A percentile compares a stretch with the other conserved stretches of the same genome.
Conservation (phyloP, 2,797 vertebrate genomes). For the Mustela erminea region DNA sequence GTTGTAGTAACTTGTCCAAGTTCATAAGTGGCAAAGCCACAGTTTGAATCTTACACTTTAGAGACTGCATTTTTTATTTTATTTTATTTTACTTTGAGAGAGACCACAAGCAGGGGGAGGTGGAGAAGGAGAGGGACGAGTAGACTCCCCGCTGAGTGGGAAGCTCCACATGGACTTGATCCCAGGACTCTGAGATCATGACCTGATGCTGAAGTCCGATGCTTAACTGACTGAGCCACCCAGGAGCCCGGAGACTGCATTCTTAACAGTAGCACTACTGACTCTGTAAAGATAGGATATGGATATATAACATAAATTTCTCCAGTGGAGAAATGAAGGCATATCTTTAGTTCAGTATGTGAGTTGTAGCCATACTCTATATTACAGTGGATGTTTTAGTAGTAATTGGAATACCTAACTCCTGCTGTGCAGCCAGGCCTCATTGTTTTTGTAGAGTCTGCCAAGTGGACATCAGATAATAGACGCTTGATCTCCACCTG, state of each 20-base stretch:
- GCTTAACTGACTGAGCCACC: neutral
- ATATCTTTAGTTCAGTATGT: neutral
- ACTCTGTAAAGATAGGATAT: neutral
- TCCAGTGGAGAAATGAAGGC: conserved; percentile 55
- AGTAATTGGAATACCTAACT: neutral
- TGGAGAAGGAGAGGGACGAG: neutral
- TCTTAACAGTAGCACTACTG: neutral
- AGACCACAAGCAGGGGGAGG: neutral
- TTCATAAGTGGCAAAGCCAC: neutral
- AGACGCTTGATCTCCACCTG: neutral
- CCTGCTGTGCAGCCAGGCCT: neutral
- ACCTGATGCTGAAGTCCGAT: neutral
- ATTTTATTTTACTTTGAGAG: neutral
- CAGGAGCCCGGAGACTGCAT: neutral
- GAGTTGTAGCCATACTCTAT: neutral
- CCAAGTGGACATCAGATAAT: conserved; percentile 52
- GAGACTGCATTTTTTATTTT: neutral
- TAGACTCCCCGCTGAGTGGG: neutral
- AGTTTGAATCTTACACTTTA: neutral
- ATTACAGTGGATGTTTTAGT: neutral
- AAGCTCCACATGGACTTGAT: neutral
- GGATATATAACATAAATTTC: neutral
- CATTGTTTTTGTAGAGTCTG: conserved; percentile 1
- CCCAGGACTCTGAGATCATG: neutral
- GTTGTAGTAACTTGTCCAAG: neutral